Base-by-base conservation (phyloP, 2,113 vertebrate genomes). In the Aphyosemion australe region DNA sequence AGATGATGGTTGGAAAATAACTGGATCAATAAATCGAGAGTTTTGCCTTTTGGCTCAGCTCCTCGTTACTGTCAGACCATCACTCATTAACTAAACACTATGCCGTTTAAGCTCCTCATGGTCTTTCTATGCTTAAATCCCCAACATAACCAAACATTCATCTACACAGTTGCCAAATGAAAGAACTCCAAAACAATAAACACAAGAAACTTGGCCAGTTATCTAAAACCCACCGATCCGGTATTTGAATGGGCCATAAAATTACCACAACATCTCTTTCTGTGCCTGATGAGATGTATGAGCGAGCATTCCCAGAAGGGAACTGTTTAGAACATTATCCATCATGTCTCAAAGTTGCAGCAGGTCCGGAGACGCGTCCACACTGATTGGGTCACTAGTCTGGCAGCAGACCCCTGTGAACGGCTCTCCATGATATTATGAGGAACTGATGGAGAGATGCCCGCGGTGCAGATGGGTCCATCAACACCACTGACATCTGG, bases 401-500 rank as follows among this genome's bases (percentile, higher is more conserved):
- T 65, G 62, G 59, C 53, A 54, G 50, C 43, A 54, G 46, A 49
- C 41, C 53, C 55, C 6, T 37, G 50, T 61, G 43, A 49, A 20
- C 57, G 46, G 52, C 47, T 66, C 47, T 48, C 18, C 18, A 42
- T 57, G 16, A 69, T 73, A 59, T 59, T 54, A 57, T 54, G 45
- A 41, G 61, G 37, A 78, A 56, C 48, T 64, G 61, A 62, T 73
- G 61, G 61, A 69, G 46, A 73, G 59, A 68, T 41, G 53, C 66
- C 60, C 63, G 69, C 59, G 72, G 34, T 60, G 43, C 53, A 66
- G 34, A 72, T 19, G 46, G 45, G 37, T 52, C 52, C 59, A 62
- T 37, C 12, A 14, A 63, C 56, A 43, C 19, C 61, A 37, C 63
- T 63, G 76, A 82, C 76, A 80, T 75, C 56, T 80, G 70, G 57